Base-by-base conservation (phyloP, 2,797 vertebrate species). In the Platalea minor region DNA sequence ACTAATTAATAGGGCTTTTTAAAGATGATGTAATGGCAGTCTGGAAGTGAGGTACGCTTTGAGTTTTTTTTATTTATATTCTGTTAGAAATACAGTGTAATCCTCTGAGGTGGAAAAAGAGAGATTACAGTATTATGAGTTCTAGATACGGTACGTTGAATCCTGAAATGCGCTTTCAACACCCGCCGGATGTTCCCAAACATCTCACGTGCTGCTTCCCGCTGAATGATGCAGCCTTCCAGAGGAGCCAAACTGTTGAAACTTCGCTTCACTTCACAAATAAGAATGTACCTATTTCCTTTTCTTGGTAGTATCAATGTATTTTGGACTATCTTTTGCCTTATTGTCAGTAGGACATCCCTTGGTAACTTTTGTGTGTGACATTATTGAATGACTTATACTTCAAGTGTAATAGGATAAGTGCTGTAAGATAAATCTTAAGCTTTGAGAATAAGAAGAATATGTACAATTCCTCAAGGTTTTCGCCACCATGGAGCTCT, bases 221-320 rank as follows among this genome's bases (percentile, higher is more conserved):
- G 95, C 82, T 92, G 95, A 78, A 80, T 64, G 83, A 85, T 87
- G 94, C 87, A 83, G 85, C 82, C 82, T 97, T 97, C 90, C 94
- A 80, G 94, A 85, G 94, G 93, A 97, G 95, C 80, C 51, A 59
- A 51, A 33, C 88, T 95, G 88, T 94, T 97, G 96, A 95, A 97
- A 89, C 46, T 45, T 17, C 20, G 76, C 53, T 90, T 94, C 1
- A 28, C 85, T 97, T 93, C 88, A 91, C 88, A 89, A 64, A 23
- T 92, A 89, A 91, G 88, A 93, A 76, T 14, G 35, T 70, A 35
- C 11, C 5, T 17, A 6, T 91, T 95, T 95, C 76, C 73, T 64
- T 13, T 65, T 61, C 83, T 97, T 85, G 81, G 59, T 72, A 78
- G 91, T 83, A 93, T 65, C 78, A 77, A 28, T 94, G 83, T 59